These are phyloP conservation scores for Takifugu bimaculatus DNA, from an alignment of 2,113 vertebrate genomes.

Conservation along the genomic window DNA sequence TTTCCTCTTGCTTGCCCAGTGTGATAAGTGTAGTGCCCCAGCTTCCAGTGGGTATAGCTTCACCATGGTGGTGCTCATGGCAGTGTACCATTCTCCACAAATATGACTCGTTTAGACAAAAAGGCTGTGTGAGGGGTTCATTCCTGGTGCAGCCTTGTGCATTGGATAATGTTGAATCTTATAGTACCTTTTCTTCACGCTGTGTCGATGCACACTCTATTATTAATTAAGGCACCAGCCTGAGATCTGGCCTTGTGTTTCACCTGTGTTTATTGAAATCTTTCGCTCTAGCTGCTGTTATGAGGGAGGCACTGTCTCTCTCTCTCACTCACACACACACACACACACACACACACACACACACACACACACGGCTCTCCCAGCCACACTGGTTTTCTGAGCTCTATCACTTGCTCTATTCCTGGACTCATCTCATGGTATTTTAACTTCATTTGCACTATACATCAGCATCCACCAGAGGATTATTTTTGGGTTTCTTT, in stretches of 20 bases:
- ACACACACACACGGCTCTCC: slow-evolving; percentile 13
- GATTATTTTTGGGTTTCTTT: slow-evolving; percentile 41
- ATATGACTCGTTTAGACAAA: slow-evolving; percentile 58
- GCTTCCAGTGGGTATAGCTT: slow-evolving; percentile 27
- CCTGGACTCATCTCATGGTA: slow-evolving; percentile 67
- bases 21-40: slow-evolving; percentile 22
- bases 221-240: slow-evolving; percentile 4
- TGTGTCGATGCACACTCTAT: background rate
- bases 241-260: slow-evolving; percentile 31
- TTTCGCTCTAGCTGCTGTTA: slow-evolving; percentile 8
- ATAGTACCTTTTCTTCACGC: background rate
- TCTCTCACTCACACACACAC: background rate
- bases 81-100: slow-evolving; percentile 43
- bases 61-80: slow-evolving; percentile 45
- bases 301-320: slow-evolving; percentile 8
- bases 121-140: slow-evolving; percentile 48
- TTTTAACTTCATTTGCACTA: slow-evolving; percentile 57
- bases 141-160: slow-evolving; percentile 32
- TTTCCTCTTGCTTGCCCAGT: slow-evolving; percentile 13
- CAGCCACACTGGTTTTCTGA: slow-evolving; percentile 35
- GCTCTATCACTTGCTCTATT: slow-evolving; percentile 60
- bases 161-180: slow-evolving; percentile 9
- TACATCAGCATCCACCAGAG: slow-evolving; percentile 54
- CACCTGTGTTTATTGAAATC: slow-evolving; percentile 16
- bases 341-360: too few species aligned